Base-by-base conservation (phyloP, 1,140 invertebrate genomes). In the Rhagoletis zephyria region DNA sequence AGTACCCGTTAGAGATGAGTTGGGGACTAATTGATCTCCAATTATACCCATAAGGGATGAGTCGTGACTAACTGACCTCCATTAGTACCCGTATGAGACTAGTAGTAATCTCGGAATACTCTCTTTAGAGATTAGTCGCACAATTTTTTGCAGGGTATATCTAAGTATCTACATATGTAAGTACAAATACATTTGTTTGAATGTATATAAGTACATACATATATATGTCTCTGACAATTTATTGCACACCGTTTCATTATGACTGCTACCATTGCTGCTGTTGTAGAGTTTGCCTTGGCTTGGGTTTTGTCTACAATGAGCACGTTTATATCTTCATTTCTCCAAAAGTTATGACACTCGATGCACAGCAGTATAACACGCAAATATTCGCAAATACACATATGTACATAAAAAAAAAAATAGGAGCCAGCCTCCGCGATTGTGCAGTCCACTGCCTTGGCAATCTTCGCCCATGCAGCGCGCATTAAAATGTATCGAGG, bases 271-370 rank as follows among this genome's bases (percentile, higher is more conserved):
- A 42, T 81, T 81, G n/a, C n/a, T 30, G 48, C n/a, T 77, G 74
- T 77, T 77, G 74, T 4, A 6, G 30, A 30, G 30, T 4, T 63
- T 63, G 48, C 16, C 56, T 59, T 56, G 16, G 51, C 74, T 81
- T 81, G n/a, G 14, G 48, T 81, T 56, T 81, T 81, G 74, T 81
- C 48, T 56, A 0, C 14, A 19, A n/a, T 48, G 48, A 3, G n/a
- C 85, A 64, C 56, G 61, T 86, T 86, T 86, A 86, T 86, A 59
- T 86, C 85, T 86, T 86, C 85, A 86, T 86, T 86, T 63, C 59
- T 42, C 63, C 85, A 64, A 63, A 86, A 86, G 59, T 86, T 86
- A 86, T 86, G 59, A 45, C 59, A 64, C 60, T 42, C 85, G 85
- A 63, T 30, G 85, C 42, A 61, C n/a, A 59, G 48, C 74, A 19